Evolutionary conservation across 2,888 invertebrate genomes (phyloP).

Genomic region (Polydrusus pterygomalis): DNA sequence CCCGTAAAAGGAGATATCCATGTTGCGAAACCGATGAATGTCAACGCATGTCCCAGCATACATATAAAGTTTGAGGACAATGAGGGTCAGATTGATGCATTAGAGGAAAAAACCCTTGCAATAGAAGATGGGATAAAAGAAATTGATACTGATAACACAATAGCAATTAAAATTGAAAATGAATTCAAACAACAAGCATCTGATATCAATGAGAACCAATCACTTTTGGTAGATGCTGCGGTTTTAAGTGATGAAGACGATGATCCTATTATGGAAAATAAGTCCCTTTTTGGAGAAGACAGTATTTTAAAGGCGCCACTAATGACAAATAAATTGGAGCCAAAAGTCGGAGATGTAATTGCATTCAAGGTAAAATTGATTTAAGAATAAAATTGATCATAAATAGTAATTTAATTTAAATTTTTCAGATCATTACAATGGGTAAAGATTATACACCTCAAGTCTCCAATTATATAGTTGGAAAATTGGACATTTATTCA

Average conservation of each 20-base stretch:
- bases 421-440: slow-evolving; percentile 35
- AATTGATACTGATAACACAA: not conserved
- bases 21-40: slow-evolving; percentile 7
- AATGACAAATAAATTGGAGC: slow-evolving; percentile 27
- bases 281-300: slow-evolving; percentile 24
- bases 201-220: not conserved
- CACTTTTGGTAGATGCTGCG: not conserved
- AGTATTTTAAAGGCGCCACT: slow-evolving; percentile 31
- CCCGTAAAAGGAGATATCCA: not conserved
- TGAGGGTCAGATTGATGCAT: not conserved
- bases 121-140: not conserved
- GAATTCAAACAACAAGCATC: not conserved
- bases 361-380: slow-evolving; percentile 28
- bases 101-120: not conserved
- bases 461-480: slow-evolving; percentile 33
- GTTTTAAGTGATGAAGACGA: slow-evolving; percentile 29
- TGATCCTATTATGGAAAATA: slow-evolving; percentile 23
- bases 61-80: slow-evolving; percentile 38
- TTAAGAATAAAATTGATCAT: not conserved
- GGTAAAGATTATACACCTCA: slow-evolving; percentile 29
- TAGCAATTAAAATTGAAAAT: not conserved
- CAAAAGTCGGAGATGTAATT: slow-evolving; percentile 37
- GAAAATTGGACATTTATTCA: slow-evolving; percentile 20
- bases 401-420: not conserved
- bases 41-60: slow-evolving; percentile 26